These are phyloP conservation scores for Threskiornis aethiopicus DNA, from an alignment of 2,797 vertebrate species.

Conservation along the genomic window DNA sequence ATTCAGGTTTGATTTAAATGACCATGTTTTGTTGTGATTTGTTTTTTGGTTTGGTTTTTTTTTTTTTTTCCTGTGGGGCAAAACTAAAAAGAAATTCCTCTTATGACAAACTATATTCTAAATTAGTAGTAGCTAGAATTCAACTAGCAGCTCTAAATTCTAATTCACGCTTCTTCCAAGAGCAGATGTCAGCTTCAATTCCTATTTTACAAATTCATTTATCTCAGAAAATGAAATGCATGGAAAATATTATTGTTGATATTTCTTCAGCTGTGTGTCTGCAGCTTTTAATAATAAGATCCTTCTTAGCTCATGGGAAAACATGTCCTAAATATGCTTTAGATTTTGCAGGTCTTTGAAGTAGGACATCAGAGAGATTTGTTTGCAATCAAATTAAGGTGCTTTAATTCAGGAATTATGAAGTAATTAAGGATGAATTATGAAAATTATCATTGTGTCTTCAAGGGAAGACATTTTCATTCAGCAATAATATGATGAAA, in stretches of 20 bases:
- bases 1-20: background rate
- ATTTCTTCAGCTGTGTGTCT: background rate
- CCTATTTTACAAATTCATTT: constrained; percentile 34
- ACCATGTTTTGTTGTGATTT: background rate
- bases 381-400: constrained; percentile 31
- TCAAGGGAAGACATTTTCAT: constrained; percentile 26
- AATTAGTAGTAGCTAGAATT: background rate
- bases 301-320: background rate
- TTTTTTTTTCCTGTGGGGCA: background rate
- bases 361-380: constrained; percentile 5
- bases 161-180: background rate
- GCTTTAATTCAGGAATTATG: background rate
- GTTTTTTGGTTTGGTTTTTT: too few species aligned
- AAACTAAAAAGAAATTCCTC: background rate
- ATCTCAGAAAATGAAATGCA: background rate
- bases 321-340: background rate
- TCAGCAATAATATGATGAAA: background rate
- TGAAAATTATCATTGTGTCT: constrained; percentile 10
- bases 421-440: constrained; percentile 26
- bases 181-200: constrained; percentile 32
- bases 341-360: background rate
- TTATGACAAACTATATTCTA: background rate
- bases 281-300: background rate
- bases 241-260: background rate
- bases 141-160: background rate